These are phyloP conservation scores for Amniataba percoides DNA, from an alignment of 2,797 vertebrate genomes.

Conservation along the genomic window DNA sequence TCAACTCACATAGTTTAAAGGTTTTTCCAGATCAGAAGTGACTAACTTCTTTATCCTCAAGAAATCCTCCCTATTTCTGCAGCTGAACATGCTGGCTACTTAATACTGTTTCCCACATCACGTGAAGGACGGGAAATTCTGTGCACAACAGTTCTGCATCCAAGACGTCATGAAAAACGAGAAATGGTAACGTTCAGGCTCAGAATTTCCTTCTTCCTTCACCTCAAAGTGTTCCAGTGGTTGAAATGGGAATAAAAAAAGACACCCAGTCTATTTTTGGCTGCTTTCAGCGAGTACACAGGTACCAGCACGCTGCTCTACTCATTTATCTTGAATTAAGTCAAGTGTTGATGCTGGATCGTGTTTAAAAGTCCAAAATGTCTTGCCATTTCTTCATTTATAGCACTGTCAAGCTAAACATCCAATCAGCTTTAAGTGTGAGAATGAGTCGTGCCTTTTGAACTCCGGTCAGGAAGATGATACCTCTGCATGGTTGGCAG, in stretches of 20 bases:
- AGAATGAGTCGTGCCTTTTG: constrained; percentile 53
- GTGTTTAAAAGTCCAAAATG: constrained; percentile 21
- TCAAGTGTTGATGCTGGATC: neutral
- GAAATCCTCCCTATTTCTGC: constrained; percentile 18
- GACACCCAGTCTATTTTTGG: constrained; percentile 17
- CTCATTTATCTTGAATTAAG: constrained; percentile 2
- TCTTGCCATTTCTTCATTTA: constrained; percentile 30
- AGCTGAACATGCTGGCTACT: constrained; percentile 40
- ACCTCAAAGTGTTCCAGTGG: constrained; percentile 43
- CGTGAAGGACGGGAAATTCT: constrained; percentile 40
- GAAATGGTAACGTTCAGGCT: constrained; percentile 49
- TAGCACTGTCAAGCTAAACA: constrained; percentile 35
- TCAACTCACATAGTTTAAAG: neutral
- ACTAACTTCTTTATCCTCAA: constrained; percentile 16
- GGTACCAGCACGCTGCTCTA: neutral
- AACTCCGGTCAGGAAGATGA: constrained; percentile 72
- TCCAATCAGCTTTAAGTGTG: constrained; percentile 56
- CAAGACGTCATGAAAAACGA: constrained; percentile 46
- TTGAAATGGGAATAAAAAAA: constrained; percentile 27
- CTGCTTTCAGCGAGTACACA: constrained; percentile 15
- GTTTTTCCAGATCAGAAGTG: constrained; percentile 10
- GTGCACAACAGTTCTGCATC: constrained; percentile 26
- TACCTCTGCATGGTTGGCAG: constrained; percentile 66
- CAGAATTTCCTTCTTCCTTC: constrained; percentile 46
- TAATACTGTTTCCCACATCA: constrained; percentile 37